Evolutionary conservation across 2,888 invertebrate genomes (phyloP), one percentile per base, ranked within the genome.

Genomic region (Athripsodes cinereus): DNA sequence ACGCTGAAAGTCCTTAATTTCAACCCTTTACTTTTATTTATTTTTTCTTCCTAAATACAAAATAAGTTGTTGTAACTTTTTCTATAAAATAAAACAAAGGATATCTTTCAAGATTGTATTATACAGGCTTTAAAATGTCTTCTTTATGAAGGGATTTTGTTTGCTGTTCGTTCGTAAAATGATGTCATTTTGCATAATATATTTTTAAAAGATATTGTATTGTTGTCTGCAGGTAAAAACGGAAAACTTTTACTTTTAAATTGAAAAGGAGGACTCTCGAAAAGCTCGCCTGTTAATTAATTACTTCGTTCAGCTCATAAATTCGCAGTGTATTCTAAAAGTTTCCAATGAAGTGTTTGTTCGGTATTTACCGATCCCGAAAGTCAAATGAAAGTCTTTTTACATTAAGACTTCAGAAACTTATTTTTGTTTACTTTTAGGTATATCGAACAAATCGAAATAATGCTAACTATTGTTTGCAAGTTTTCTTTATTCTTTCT

Each of bases 351-450:
- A 22, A 50, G 50, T 26, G 47, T 47, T 47, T 10, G 47, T 50
- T 50, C 50, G 20, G 50, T 50, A 50, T 50, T 50, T 50, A 22
- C 50, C n/a, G 26, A 50, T 20, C 50, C 21, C 26, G 18, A n/a
- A 50, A 50, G 50, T 50, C 50, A 50, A 50, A 50, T 50, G 26
- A 50, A 50, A 50, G 50, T 22, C 50, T 26, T 50, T 50, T 50
- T 22, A 50, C 50, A 26, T 26, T 13, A 50, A 50, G 26, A 20
- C 50, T 26, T 26, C 22, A 20, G 16, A 20, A 48, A 48, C 48
- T 48, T 48, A 21, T 21, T 48, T 48, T 48, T 40, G 40, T 40
- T 40, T 40, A 40, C 40, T 40, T 13, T n/a, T 40, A 13, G 3
- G 16, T 16, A 40, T 40, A 40, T 40, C 40, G 5, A 40, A 40